Conservation (phyloP, 2,113 vertebrate species). For the Varanus salvator region DNA sequence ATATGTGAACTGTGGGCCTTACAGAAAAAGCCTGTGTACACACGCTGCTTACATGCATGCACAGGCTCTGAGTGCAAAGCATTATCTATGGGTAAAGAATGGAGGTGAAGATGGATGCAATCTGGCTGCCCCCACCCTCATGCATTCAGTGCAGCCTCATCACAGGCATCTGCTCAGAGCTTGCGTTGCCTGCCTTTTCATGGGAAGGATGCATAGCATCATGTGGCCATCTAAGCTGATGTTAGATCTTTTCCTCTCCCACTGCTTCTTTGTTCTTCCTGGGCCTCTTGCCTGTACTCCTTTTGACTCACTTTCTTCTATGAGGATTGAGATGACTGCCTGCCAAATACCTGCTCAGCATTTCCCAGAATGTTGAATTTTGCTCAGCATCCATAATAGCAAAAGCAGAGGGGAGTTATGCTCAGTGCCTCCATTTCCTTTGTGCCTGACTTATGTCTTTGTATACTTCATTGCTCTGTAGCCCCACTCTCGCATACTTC, state of each 20-base stretch:
- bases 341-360: background rate
- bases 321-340: background rate
- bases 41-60: background rate
- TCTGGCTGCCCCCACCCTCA: background rate
- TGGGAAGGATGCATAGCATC: background rate
- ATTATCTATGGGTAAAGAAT: background rate
- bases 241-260: background rate
- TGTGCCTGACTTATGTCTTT: background rate
- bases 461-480: background rate
- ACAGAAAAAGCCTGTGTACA: background rate
- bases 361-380: background rate
- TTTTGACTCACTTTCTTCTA: background rate
- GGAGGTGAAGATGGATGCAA: background rate
- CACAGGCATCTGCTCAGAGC: background rate
- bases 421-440: background rate
- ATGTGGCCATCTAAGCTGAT: background rate
- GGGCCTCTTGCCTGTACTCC: no score
- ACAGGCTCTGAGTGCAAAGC: background rate
- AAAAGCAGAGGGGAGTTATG: background rate
- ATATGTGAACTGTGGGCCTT: background rate
- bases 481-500: slow-evolving; percentile 6
- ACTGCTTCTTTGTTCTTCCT: background rate
- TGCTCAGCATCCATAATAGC: background rate
- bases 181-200: background rate
- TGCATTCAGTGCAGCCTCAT: background rate